Percentiles rank a stretch among this genome's conserved stretches.
Conservation (phyloP, 2,888 invertebrate species). For the Drosophila falleni region DNA sequence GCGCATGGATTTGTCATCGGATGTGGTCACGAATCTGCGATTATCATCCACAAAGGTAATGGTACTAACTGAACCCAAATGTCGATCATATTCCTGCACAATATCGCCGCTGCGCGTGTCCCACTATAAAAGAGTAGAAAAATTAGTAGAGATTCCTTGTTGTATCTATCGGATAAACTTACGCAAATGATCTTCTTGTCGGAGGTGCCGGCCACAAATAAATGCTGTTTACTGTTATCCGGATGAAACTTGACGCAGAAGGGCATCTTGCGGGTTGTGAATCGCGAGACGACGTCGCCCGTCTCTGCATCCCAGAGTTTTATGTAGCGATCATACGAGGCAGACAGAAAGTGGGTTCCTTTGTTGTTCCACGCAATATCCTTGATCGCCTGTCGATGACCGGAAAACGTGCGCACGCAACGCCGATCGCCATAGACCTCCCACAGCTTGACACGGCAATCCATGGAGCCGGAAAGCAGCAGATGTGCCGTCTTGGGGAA, state of each 20-base stretch:
- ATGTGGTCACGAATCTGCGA: conserved; percentile 98
- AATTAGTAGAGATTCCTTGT: neutral
- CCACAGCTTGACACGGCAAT: conserved; percentile 98
- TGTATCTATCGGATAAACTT: conserved; percentile 83
- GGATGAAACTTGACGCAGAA: conserved; percentile 99
- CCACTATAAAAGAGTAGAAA: conserved; percentile 88
- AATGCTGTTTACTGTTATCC: conserved; percentile 97
- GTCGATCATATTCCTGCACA: conserved; percentile 99
- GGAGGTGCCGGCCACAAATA: conserved; percentile 99
- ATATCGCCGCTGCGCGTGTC: conserved; percentile 97
- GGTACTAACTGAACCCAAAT: conserved; percentile 99
- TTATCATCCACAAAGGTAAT: conserved; percentile 99
- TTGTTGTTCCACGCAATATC: conserved; percentile 98
- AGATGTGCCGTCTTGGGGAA: conserved; percentile 97
- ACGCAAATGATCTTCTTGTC: conserved; percentile 99
- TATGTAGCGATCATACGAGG: conserved; percentile 98
- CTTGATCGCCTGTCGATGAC: conserved; percentile 98
- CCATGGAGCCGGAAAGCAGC: conserved; percentile 98
- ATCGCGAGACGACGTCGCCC: conserved; percentile 93
- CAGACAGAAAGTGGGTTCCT: conserved; percentile 97
- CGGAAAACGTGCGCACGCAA: conserved; percentile 97
- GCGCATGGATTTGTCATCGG: conserved; percentile 98
- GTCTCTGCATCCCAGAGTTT: conserved; percentile 99
- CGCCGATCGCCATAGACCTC: conserved; percentile 98
- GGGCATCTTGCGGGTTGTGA: conserved; percentile 98